Conservation (phyloP, 1,140 invertebrate genomes). For the Diorhabda elongata region DNA sequence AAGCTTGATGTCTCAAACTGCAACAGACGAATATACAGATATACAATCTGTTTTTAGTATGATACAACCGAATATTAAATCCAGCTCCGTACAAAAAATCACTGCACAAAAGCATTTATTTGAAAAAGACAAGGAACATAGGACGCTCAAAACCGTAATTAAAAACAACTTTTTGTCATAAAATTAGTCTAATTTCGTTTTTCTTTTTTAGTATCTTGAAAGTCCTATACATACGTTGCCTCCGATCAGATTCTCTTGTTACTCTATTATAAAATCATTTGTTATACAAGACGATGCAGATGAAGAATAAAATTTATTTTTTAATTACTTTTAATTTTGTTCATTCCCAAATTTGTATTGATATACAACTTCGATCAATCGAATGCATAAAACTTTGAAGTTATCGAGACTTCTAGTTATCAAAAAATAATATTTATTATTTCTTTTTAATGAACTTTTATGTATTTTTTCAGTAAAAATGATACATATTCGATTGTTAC, state of each 20-base stretch:
- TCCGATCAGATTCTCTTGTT: constrained; percentile 48
- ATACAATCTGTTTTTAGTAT: constrained; percentile 30
- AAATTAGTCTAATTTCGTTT: constrained; percentile 11
- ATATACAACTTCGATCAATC: too few relatives aligned
- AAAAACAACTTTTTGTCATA: constrained; percentile 8
- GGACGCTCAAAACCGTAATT: constrained; percentile 32
- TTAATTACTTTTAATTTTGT: background rate
- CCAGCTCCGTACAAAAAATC: constrained; percentile 8
- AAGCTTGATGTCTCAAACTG: constrained; percentile 22
- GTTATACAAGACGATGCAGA: constrained; percentile 35
- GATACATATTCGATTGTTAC: too few relatives aligned
- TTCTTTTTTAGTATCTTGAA: constrained; percentile 52
- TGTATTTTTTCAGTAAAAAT: too few relatives aligned
- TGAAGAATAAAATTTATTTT: background rate
- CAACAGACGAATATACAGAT: constrained; percentile 16
- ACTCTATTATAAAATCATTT: constrained; percentile 48
- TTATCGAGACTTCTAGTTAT: too few relatives aligned
- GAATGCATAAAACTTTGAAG: too few relatives aligned
- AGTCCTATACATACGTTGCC: constrained; percentile 53
- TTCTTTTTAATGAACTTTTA: too few relatives aligned
- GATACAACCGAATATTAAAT: constrained; percentile 28
- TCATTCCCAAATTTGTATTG: too few relatives aligned
- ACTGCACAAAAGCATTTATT: constrained; percentile 25
- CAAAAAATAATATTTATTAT: too few relatives aligned
- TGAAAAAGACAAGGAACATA: constrained; percentile 24